These are phyloP conservation scores for Acyrthosiphon pisum DNA, from an alignment of 1,140 invertebrate genomes.

Conservation along the genomic window DNA sequence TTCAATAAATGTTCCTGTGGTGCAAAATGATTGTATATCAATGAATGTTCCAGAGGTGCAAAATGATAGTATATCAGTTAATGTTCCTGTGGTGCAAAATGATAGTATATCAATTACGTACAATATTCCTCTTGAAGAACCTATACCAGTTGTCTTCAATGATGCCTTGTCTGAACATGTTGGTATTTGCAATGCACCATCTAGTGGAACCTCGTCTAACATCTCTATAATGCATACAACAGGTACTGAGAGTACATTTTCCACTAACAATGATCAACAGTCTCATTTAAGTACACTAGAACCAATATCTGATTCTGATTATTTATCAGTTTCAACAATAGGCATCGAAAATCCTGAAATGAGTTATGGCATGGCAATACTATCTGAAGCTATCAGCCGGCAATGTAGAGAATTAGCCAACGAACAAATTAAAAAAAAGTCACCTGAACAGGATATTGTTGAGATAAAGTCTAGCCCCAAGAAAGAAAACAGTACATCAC, in stretches of 20 bases:
- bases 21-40: neutral
- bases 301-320: neutral
- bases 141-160: neutral
- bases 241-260: neutral
- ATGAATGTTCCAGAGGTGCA: neutral
- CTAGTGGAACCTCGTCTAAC: neutral
- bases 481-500: neutral
- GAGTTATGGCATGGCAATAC: neutral
- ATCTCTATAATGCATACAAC: neutral
- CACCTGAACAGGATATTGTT: neutral
- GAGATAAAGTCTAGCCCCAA: neutral
- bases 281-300: neutral
- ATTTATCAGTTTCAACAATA: neutral
- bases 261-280: neutral
- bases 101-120: neutral
- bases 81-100: neutral
- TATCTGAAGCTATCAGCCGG: neutral
- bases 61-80: neutral
- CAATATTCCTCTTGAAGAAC: neutral
- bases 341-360: neutral
- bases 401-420: neutral
- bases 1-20: neutral
- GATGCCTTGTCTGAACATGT: neutral
- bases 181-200: neutral
- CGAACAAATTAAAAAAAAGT: neutral